Conservation (phyloP, 1,140 invertebrate genomes). For the Sycobia sp. region DNA sequence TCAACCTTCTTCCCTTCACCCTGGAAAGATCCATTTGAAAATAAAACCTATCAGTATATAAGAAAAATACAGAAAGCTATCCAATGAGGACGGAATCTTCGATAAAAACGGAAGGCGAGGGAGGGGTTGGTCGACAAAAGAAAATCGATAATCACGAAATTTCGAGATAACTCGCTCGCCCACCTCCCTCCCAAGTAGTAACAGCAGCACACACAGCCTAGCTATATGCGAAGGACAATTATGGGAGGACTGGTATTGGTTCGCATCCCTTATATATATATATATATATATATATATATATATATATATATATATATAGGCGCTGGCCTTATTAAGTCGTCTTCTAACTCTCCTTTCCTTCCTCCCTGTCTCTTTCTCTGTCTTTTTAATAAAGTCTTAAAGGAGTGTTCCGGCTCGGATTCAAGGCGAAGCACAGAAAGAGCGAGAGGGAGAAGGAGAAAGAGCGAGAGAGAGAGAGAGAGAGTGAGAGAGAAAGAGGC, state of each 20-base stretch:
- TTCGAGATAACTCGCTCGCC: conserved; percentile 1
- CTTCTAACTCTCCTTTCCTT: conserved; percentile 48
- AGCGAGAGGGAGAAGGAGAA: conserved; percentile 43
- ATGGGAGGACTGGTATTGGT: conserved; percentile 8
- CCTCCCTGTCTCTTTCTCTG: too few relatives aligned
- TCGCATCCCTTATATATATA: too few relatives aligned
- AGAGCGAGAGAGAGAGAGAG: too few relatives aligned
- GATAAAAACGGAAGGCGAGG: too few relatives aligned
- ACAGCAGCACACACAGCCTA: not conserved
- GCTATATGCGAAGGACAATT: conserved; percentile 8
- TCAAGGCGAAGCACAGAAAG: conserved; percentile 39
- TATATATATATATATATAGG: conserved; percentile 5
- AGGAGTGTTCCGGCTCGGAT: conserved; percentile 36
- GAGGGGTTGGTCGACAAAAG: not conserved
- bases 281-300: too few relatives aligned
- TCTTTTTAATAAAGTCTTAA: conserved; percentile 61
- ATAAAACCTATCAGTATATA: too few relatives aligned
- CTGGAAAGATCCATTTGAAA: too few relatives aligned
- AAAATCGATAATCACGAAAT: conserved; percentile 15
- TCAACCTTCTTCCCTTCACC: too few relatives aligned
- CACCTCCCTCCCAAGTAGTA: not conserved
- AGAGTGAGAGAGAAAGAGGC: not conserved
- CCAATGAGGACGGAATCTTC: too few relatives aligned
- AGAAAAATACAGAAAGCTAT: too few relatives aligned
- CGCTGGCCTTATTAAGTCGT: conserved; percentile 52